Evolutionary conservation across 2,888 invertebrate genomes (phyloP).

Genomic region (Pyralis farinalis): DNA sequence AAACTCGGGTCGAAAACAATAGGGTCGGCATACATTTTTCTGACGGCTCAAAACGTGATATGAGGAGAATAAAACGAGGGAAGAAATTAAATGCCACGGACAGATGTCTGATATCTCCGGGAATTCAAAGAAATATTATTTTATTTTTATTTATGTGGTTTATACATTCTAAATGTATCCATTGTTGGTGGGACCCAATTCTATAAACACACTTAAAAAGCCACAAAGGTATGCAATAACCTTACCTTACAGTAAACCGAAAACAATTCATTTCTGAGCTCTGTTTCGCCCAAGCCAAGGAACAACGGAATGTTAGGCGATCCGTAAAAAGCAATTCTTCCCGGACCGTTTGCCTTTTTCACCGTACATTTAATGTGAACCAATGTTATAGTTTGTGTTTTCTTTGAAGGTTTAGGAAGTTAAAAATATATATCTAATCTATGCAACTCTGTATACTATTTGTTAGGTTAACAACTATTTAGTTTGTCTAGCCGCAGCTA

Average conservation of each 20-base stretch:
- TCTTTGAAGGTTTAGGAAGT: conserved; percentile 11
- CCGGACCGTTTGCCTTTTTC: conserved; percentile 68
- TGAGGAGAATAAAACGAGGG: conserved; percentile 14
- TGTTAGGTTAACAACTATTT: too few species aligned
- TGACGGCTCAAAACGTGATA: conserved; percentile 26
- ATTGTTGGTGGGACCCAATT: conserved; percentile 30
- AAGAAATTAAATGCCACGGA: conserved; percentile 26
- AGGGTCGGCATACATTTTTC: conserved; percentile 20
- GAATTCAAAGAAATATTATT: too few species aligned
- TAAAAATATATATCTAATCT: neutral
- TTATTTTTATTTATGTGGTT: too few species aligned
- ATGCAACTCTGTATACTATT: too few species aligned
- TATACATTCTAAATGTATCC: too few species aligned
- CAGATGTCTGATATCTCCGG: too few species aligned
- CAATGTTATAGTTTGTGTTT: conserved; percentile 57
- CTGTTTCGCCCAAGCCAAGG: conserved; percentile 28
- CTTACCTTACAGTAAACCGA: conserved; percentile 60
- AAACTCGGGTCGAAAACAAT: conserved; percentile 2
- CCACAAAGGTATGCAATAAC: conserved; percentile 65
- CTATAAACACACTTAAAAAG: conserved; percentile 61
- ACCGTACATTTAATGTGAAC: conserved; percentile 69
- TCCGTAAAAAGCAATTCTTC: conserved; percentile 76
- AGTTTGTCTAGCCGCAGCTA: too few species aligned
- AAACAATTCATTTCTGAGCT: conserved; percentile 67
- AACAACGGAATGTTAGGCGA: conserved; percentile 63